A percentile compares a stretch with the other conserved stretches of the same genome.
Conservation (phyloP, 2,888 invertebrate genomes). For the Eupithecia subfuscata region DNA sequence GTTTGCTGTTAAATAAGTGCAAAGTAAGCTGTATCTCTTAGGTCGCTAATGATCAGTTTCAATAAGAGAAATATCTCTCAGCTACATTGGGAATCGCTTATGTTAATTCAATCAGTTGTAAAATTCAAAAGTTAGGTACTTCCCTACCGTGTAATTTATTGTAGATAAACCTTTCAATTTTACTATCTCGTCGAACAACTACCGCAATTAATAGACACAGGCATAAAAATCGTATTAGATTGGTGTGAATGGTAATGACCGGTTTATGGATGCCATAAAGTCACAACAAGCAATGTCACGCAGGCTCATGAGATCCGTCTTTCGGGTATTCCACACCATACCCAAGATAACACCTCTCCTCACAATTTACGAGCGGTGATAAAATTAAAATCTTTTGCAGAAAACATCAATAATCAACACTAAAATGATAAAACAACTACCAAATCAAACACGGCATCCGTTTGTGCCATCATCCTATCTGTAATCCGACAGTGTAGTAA, state of each 20-base stretch:
- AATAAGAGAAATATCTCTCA: slow-evolving; percentile 1
- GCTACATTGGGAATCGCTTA: slow-evolving; percentile 32
- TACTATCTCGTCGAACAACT: slow-evolving; percentile 67
- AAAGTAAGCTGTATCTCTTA: neutral
- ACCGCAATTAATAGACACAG: slow-evolving; percentile 71
- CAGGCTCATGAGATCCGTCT: slow-evolving; percentile 58
- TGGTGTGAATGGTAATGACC: slow-evolving; percentile 72
- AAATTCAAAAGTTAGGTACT: slow-evolving; percentile 50
- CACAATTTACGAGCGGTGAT: slow-evolving; percentile 51
- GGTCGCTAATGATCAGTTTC: slow-evolving; percentile 9
- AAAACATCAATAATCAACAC: slow-evolving; percentile 43
- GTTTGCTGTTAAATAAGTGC: neutral
- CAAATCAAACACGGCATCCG: slow-evolving; percentile 39
- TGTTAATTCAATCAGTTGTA: slow-evolving; percentile 49
- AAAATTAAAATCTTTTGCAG: slow-evolving; percentile 51
- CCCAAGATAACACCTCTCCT: slow-evolving; percentile 46
- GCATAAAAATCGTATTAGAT: slow-evolving; percentile 74
- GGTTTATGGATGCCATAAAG: slow-evolving; percentile 71
- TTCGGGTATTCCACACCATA: slow-evolving; percentile 48
- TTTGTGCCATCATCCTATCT: slow-evolving; percentile 43
- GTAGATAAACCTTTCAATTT: slow-evolving; percentile 68
- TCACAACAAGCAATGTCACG: slow-evolving; percentile 67
- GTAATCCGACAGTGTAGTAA: slow-evolving; percentile 39
- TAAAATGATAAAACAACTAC: slow-evolving; percentile 40
- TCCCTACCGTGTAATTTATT: slow-evolving; percentile 57